Evolutionary conservation across 2,113 vertebrate species (phyloP).

Genomic region (Oxyruncus cristatus): DNA sequence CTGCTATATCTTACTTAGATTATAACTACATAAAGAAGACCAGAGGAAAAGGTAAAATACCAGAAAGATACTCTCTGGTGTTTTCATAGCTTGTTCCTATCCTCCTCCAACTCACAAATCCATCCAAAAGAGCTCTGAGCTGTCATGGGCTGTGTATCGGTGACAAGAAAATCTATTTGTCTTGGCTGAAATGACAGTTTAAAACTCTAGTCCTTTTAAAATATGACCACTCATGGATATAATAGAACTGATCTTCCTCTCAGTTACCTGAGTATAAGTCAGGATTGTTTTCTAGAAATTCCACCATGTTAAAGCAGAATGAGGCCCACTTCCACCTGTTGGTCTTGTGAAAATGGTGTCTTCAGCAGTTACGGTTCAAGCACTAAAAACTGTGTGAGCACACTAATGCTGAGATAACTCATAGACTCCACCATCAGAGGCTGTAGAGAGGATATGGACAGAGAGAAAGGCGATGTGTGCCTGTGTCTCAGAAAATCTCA

Average conservation of each 20-base stretch:
- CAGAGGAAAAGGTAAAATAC: slow-evolving; percentile 3
- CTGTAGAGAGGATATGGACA: rapidly evolving
- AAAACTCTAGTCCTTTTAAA: slow-evolving; percentile 6
- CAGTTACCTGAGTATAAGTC: background rate
- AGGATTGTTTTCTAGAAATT: background rate
- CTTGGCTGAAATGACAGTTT: slow-evolving; percentile 25
- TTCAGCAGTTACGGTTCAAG: background rate
- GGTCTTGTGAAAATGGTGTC: background rate
- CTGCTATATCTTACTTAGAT: background rate
- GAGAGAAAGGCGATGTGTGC: rapidly evolving
- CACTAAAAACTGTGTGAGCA: background rate
- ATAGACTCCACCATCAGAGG: background rate
- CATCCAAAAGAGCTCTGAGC: background rate
- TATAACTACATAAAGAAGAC: slow-evolving; percentile 16
- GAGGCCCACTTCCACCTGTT: background rate
- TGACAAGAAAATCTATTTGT: slow-evolving; percentile 56
- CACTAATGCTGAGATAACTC: background rate
- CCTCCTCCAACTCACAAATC: slow-evolving; percentile 9
- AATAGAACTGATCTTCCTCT: slow-evolving; percentile 10
- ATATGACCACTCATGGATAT: background rate
- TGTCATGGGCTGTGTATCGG: background rate
- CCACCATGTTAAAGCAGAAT: background rate
- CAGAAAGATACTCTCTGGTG: background rate
- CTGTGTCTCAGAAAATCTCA: background rate
- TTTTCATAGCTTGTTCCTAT: background rate